Base-by-base conservation (phyloP, 2,797 vertebrate species). In the Karalla daura region DNA sequence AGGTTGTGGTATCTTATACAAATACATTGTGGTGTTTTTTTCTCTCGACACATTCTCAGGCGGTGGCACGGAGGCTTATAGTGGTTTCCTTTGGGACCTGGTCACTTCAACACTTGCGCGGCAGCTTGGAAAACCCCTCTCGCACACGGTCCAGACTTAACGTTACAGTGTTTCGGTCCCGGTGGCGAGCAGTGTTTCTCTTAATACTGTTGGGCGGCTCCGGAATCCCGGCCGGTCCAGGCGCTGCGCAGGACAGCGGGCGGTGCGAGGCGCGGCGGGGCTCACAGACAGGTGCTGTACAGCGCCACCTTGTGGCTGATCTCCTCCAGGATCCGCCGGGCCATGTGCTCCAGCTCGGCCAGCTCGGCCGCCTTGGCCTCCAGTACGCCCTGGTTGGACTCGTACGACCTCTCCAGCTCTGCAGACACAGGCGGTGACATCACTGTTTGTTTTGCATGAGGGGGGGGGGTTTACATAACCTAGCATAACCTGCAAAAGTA, bases 221-320 rank as follows among this genome's bases (percentile, higher is more conserved):
- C 51, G 25, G 41, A 14, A 35, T 70, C 59, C 11, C 44, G 43
- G 75, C 21, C 7, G 13, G 49, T 7, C n/a, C n/a, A n/a, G n/a
- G n/a, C n/a, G n/a, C n/a, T n/a, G n/a, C n/a, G n/a, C n/a, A n/a
- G n/a, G n/a, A n/a, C n/a, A n/a, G n/a, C n/a, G n/a, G n/a, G n/a
- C n/a, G n/a, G n/a, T n/a, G n/a, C n/a, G n/a, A n/a, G n/a, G n/a
- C n/a, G n/a, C n/a, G n/a, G n/a, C n/a, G n/a, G n/a, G n/a, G n/a
- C n/a, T 86, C 73, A 90, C 69, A 74, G 9, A 39, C 98, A 99
- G 59, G 95, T 98, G 91, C 97, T 98, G 21, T 97, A 98, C 70
- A 98, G 89, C 0, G 95, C 93, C 63, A 96, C 95, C 85, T 96
- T 96, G 64, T 94, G 87, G 80, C 96, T 96, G 93, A 99, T 96